Base-by-base conservation (phyloP, 2,797 vertebrate genomes). In the Apogon hyalosoma region DNA sequence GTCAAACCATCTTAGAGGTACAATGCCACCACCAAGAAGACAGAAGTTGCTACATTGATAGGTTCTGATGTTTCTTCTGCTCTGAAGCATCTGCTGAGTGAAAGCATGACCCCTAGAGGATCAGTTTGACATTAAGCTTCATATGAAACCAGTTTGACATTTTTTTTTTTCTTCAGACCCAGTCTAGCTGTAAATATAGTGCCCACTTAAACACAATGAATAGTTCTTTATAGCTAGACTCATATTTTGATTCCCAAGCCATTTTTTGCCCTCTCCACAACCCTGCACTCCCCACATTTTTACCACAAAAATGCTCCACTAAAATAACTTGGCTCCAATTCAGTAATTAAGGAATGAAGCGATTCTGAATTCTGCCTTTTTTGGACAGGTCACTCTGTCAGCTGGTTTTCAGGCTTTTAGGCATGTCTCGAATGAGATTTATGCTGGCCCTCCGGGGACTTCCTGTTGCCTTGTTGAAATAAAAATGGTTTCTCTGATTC, bases 231-330 rank as follows among this genome's bases (percentile, higher is more conserved):
- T 50, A 52, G 46, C 13, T 18, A 62, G 41, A 41, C 33, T 80
- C 45, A 42, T 63, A 50, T 83, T 85, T 83, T 80, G 31, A 81
- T 82, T 88, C 79, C 69, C 70, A 63, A 69, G 67, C 62, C 18
- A 40, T 51, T 64, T 60, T 52, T 71, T 73, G 42, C n/a, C 42
- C 50, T 51, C 19, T 61, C 71, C 60, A 38, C 65, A 77, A 48
- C 46, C 43, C 54, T 78, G 47, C 43, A 31, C 73, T 77, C 73
- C 71, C 73, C 71, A 80, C 69, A 70, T 82, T 83, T 82, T 71
- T 52, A 71, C 90, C 88, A 87, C 88, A 92, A 85, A 90, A 90
- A 92, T 88, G 85, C 79, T 64, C 66, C 57, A 57, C 74, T 71
- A 63, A 91, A 91, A 92, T 78, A 90, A 78, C 73, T 90, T 89